Evolutionary conservation across 2,113 vertebrate species (phyloP).

Genomic region (Hemiscyllium ocellatum): DNA sequence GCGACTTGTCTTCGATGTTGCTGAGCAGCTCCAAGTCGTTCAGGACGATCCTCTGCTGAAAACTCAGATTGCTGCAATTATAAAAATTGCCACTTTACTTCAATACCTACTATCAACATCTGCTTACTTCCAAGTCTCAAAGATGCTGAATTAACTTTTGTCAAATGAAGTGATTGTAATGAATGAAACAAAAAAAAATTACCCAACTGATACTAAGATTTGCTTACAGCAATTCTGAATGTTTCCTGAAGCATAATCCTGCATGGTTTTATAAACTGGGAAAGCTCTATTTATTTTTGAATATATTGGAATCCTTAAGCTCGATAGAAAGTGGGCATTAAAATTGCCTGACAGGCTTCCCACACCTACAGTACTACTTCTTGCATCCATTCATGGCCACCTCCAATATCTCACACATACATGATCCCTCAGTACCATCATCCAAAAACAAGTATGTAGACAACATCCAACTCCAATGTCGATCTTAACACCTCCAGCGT

Average conservation of each 20-base stretch:
- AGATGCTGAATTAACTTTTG: neutral
- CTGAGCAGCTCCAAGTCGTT: slow-evolving; percentile 71
- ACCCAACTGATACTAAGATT: neutral
- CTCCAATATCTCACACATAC: neutral
- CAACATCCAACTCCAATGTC: neutral
- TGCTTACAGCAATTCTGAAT: neutral
- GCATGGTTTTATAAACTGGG: neutral
- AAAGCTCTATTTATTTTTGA: neutral
- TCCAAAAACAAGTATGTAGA: neutral
- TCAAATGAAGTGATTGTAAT: neutral
- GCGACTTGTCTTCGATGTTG: slow-evolving; percentile 73
- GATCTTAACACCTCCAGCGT: neutral
- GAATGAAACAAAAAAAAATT: neutral
- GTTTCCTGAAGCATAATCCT: neutral
- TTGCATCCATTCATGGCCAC: neutral
- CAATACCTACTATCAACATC: neutral
- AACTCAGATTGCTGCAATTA: slow-evolving; percentile 67
- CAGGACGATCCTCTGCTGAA: slow-evolving; percentile 72
- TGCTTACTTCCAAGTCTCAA: neutral
- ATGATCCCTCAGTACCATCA: neutral
- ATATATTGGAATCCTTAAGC: neutral
- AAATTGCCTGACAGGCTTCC: neutral
- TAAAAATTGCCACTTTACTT: neutral
- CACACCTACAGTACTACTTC: neutral
- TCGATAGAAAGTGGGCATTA: neutral